Evolutionary conservation across 2,888 invertebrate species (phyloP), one percentile per base, ranked within the genome.

Genomic region (Liodrosophila aerea): DNA sequence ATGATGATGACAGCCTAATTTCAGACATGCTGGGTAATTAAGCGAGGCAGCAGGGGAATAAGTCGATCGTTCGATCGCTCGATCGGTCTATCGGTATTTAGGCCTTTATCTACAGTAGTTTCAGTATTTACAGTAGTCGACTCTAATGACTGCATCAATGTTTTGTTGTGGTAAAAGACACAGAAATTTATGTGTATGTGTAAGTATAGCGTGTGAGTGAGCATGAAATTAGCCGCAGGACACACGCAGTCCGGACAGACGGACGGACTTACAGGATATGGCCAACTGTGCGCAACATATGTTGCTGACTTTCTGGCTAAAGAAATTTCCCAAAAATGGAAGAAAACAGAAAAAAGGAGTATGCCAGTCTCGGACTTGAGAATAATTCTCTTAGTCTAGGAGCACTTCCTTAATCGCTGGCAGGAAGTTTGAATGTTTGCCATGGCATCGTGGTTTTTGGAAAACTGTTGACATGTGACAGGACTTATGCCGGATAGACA

Each of bases 1-100:
- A 71, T 54, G 85, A 64, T 85, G 77, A 82, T 85, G 77, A 78
- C 77, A 78, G 78, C 85, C 78, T 85, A 85, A 78, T 78, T 85
- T 78, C 73, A 57, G 83, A 56, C 71, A 59, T 57, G 47, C 50
- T 36, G 53, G 64, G 70, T 74, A 71, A 73, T 71, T 73, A 71
- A 52, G 31, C 74, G 52, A 34, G 34, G 33, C 58, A 69, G 73
- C 12, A 44, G 58, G 72, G 54, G 45, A 22, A 46, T 52, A 30
- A 44, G 8, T 34, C 15, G 40, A n/a, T 40, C 7, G 44, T 43
- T 50, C 11, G 65, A 31, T 36, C 39, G 45, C 49, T 40, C 56
- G 45, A 68, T 54, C 54, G 41, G 43, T 36, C 37, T 54, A 18
- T 50, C n/a, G 71, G 66, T 37, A 49, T 59, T 68, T 54, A 41